These are phyloP conservation scores for Agrochola circellaris DNA, from an alignment of 2,888 invertebrate genomes.

Conservation along the genomic window DNA sequence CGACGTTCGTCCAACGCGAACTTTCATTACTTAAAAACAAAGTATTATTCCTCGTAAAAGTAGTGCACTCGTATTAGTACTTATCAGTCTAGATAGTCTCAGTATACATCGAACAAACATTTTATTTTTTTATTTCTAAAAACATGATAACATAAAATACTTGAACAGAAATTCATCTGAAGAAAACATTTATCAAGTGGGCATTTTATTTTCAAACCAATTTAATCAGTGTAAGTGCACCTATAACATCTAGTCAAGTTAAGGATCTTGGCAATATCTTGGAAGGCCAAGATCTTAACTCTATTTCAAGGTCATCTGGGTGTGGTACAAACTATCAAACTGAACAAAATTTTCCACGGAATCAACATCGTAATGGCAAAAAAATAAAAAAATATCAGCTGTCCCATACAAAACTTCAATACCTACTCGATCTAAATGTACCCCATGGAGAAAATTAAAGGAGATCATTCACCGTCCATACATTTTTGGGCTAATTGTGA, in stretches of 20 bases:
- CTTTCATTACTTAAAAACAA: neutral
- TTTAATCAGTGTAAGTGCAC: conserved; percentile 34
- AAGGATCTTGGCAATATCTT: neutral
- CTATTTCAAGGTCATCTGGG: conserved; percentile 21
- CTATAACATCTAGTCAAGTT: conserved; percentile 10
- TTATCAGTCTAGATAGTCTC: neutral
- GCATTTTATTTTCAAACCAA: conserved; percentile 23
- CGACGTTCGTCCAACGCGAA: neutral
- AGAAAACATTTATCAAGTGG: conserved; percentile 5
- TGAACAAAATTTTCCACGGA: too few species aligned
- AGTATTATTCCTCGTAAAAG: neutral
- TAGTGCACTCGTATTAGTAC: too few species aligned
- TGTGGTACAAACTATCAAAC: too few species aligned
- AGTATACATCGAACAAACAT: neutral
- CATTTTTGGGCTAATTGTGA: too few species aligned
- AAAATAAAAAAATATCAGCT: too few species aligned
- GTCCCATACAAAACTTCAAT: too few species aligned
- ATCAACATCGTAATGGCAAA: too few species aligned
- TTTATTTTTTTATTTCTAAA: conserved; percentile 9
- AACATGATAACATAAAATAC: neutral
- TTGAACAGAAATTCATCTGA: conserved; percentile 5
- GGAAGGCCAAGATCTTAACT: neutral
- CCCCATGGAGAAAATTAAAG: too few species aligned
- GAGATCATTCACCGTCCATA: too few species aligned
- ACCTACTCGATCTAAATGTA: too few species aligned